These are phyloP conservation scores for Gymnodraco acuticeps DNA, from an alignment of 2,797 vertebrate genomes.

Conservation along the genomic window DNA sequence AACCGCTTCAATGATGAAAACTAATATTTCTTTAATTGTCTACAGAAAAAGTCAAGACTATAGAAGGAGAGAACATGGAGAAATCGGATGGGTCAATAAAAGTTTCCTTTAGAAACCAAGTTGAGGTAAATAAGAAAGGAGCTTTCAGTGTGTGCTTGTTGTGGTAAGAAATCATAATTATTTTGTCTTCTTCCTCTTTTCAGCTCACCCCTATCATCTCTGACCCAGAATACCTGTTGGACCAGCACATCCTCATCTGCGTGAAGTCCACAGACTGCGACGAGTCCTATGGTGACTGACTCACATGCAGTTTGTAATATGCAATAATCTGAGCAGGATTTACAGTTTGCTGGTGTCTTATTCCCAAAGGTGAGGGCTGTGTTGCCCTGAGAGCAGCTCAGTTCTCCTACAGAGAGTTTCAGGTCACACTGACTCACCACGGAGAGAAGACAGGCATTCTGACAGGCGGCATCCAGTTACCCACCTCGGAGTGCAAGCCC, in stretches of 20 bases:
- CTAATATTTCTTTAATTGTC: constrained; percentile 12
- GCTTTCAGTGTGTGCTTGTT: background rate
- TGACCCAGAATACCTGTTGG: constrained; percentile 96
- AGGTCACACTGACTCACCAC: constrained; percentile 92
- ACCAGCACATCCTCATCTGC: constrained; percentile 97
- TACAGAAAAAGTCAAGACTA: constrained; percentile 93
- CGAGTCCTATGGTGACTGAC: constrained; percentile 92
- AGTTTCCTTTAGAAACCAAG: constrained; percentile 90
- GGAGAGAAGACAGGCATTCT: constrained; percentile 92
- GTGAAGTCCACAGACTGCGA: constrained; percentile 96
- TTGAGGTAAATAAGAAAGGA: constrained; percentile 87
- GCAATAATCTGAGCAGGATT: background rate
- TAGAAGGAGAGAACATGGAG: constrained; percentile 94
- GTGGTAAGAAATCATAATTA: background rate
- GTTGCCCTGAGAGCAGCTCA: constrained; percentile 92
- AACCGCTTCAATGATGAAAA: background rate
- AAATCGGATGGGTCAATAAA: constrained; percentile 88
- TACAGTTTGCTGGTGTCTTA: constrained; percentile 19
- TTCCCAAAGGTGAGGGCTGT: constrained; percentile 91
- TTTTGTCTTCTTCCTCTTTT: constrained; percentile 19
- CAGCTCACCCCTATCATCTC: constrained; percentile 98
- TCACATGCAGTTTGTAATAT: background rate
- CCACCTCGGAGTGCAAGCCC: constrained; percentile 92
- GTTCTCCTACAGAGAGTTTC: constrained; percentile 88
- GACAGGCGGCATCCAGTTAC: constrained; percentile 92